Base-by-base conservation (phyloP, 2,113 vertebrate genomes). In the Apeltes quadracus region DNA sequence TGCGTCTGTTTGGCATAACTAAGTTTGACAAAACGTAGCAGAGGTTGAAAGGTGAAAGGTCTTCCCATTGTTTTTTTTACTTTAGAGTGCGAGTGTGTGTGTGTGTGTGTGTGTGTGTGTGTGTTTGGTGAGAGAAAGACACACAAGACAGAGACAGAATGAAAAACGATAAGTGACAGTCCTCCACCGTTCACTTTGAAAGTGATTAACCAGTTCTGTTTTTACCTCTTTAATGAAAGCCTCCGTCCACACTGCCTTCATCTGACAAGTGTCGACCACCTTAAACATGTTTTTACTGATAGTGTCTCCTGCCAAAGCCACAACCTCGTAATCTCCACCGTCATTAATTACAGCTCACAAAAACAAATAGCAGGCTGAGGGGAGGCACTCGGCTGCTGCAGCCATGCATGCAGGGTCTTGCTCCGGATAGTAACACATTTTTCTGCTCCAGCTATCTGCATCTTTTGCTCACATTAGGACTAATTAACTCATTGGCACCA, bases 281-380 rank as follows among this genome's bases (percentile, higher is more conserved):
- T 70, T 58, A 76, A 87, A 80, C 72, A 64, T 81, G 82, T 85
- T 74, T 65, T 74, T 69, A 72, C 72, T 78, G 82, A 82, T 77
- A 68, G 73, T 0, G 41, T 69, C 62, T 87, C 76, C 74, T 79
- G 62, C 67, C 51, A 20, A 54, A 85, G 68, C 81, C 79, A 61
- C 50, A 43, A 72, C 73, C 80, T 73, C 29, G 0, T 59, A 79
- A 70, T 82, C 82, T 53, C 38, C 68, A 36, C 41, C n/a, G 7
- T 81, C 88, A 84, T 87, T 85, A 84, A 77, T 86, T 79, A 77
- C 44, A 74, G 72, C 66, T 69, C 75, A 66, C n/a, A 75, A 73
- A 86, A 89, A 90, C 83, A 86, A 88, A 81, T 80, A 84, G 69
- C 79, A 69, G 61, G 46, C 44, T 72, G 65, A 44, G 13, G 39